phyloP scores from a whole-genome alignment of 2,113 vertebrate species.

The Malurus cyaneus region DNA sequence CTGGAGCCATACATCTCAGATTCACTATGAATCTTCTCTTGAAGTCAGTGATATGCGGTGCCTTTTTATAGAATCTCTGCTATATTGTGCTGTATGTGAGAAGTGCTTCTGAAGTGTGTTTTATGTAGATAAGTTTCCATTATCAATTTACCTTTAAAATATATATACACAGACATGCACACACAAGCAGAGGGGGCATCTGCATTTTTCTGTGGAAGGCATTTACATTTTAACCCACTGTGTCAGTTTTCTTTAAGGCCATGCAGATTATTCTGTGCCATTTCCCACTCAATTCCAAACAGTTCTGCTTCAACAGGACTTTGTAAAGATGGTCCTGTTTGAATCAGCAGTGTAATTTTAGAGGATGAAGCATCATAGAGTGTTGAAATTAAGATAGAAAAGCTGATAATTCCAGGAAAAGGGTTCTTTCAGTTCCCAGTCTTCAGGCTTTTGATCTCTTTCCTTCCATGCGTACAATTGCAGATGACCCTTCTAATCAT shows the following conservation, averaged over 20 bases:
- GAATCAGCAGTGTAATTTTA: background rate
- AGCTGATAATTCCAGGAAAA: background rate
- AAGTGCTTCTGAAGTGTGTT: background rate
- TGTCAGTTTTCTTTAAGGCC: background rate
- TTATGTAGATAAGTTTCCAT: background rate
- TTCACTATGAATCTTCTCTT: background rate
- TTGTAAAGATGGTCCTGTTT: background rate
- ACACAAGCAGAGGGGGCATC: background rate
- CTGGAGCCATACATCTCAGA: background rate
- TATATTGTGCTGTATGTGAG: background rate
- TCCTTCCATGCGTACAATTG: background rate
- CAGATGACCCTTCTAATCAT: conserved; percentile 27
- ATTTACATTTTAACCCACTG: background rate
- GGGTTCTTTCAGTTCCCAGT: background rate
- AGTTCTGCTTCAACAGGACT: background rate
- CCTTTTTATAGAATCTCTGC: background rate
- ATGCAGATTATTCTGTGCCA: background rate
- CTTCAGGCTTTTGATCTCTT: background rate
- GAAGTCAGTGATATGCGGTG: background rate
- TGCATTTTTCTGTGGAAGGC: background rate
- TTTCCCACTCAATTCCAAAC: background rate
- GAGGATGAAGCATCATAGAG: background rate
- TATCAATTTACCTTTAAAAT: background rate
- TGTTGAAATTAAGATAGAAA: conserved; percentile 5
- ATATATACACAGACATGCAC: rapidly evolving